These are phyloP conservation scores for Pseudotriccus pelzelni DNA, from an alignment of 2,797 vertebrate species.

Conservation along the genomic window DNA sequence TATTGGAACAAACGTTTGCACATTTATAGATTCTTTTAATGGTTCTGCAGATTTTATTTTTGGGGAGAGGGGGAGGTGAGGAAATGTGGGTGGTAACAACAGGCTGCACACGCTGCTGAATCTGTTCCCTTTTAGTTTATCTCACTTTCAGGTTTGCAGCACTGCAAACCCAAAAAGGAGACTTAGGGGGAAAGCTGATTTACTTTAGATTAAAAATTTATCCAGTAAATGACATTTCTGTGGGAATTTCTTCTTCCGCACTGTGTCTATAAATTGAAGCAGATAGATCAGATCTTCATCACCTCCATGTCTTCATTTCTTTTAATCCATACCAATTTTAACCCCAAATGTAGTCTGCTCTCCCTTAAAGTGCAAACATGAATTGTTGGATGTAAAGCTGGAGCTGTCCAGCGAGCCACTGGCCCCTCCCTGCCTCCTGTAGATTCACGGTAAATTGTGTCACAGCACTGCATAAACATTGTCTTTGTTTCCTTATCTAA, in stretches of 20 bases:
- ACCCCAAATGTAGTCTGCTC: neutral
- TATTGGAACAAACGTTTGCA: neutral
- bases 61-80: neutral
- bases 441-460: rapidly evolving
- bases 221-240: neutral
- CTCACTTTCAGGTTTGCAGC: neutral
- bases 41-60: neutral
- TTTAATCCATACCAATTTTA: neutral
- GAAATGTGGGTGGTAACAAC: neutral
- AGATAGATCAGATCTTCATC: neutral
- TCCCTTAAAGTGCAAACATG: neutral
- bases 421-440: neutral
- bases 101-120: neutral
- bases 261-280: neutral
- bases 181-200: neutral
- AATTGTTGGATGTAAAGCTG: neutral
- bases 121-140: neutral
- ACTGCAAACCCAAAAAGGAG: neutral
- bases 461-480: neutral
- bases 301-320: neutral
- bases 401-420: constrained; percentile 34
- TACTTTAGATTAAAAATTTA: neutral
- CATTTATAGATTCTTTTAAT: neutral
- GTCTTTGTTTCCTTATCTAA: neutral
- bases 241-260: neutral